Evolutionary conservation across 1,140 invertebrate species (phyloP).

Genomic region (Bombus difficillimus): DNA sequence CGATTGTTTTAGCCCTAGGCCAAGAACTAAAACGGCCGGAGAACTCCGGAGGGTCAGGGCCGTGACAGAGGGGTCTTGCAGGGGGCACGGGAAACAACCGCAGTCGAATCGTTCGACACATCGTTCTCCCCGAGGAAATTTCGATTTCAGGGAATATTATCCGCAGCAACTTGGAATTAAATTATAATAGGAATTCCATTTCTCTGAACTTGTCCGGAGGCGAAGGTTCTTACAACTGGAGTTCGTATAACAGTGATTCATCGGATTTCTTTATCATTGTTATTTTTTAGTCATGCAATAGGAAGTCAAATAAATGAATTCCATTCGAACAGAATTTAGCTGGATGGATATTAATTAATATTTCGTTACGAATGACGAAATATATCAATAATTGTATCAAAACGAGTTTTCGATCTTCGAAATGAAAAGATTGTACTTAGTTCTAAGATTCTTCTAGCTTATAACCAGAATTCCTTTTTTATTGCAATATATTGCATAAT

Average conservation of each 20-base stretch:
- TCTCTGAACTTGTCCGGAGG: background rate
- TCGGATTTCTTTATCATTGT: background rate
- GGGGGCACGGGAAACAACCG: constrained; percentile 14
- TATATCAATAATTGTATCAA: no score
- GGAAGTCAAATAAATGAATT: background rate
- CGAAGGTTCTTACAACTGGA: no score
- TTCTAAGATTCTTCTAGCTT: no score
- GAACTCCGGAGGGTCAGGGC: constrained; percentile 58
- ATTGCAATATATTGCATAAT: no score
- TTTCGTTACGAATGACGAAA: background rate
- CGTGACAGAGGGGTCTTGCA: constrained; percentile 43
- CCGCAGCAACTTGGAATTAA: background rate
- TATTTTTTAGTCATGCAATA: background rate
- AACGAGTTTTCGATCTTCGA: no score
- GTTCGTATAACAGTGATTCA: no score
- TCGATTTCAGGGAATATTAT: background rate
- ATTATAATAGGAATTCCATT: background rate
- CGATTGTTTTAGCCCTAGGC: constrained; percentile 78
- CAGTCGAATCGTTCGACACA: background rate
- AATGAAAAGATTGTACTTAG: no score
- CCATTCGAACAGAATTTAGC: no score
- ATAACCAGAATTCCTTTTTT: no score
- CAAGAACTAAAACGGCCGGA: constrained; percentile 72
- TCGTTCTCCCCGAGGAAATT: background rate
- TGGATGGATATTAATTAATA: background rate